Evolutionary conservation across 2,888 invertebrate species (phyloP).

Genomic region (Willowsia nigromaculata): DNA sequence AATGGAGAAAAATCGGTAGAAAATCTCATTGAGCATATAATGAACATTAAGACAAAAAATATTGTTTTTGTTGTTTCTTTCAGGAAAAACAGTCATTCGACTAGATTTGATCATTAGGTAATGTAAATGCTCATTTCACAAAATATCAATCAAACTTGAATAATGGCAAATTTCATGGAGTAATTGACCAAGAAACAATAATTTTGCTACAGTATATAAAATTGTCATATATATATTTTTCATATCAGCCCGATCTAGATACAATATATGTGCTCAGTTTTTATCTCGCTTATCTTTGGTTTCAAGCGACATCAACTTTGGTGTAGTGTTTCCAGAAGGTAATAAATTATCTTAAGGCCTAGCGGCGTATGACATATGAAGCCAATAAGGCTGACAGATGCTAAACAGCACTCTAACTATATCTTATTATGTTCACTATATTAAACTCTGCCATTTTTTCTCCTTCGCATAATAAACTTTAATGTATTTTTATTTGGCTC

Average conservation of each 20-base stretch:
- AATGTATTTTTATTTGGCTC: slow-evolving; percentile 21
- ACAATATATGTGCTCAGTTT: too few species aligned
- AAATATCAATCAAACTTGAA: slow-evolving; percentile 24
- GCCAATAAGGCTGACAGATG: slow-evolving; percentile 12
- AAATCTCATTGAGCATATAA: background rate
- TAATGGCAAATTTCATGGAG: background rate
- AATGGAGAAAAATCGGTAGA: slow-evolving; percentile 12
- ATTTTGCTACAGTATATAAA: background rate
- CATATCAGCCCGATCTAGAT: background rate
- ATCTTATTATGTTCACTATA: background rate
- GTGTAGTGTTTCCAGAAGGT: background rate
- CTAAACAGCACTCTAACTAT: background rate
- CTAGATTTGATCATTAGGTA: background rate
- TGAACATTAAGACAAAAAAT: background rate
- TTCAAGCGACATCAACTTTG: background rate
- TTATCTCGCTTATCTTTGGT: background rate
- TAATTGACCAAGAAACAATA: background rate
- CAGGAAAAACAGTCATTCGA: background rate
- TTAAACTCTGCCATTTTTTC: background rate
- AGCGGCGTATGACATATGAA: slow-evolving; percentile 8
- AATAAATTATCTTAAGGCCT: slow-evolving; percentile 13
- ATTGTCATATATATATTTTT: background rate
- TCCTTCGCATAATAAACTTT: background rate
- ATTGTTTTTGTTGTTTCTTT: background rate
- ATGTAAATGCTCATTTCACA: background rate